phyloP scores from a whole-genome alignment of 2,888 invertebrate genomes.

The Eupithecia inturbata region DNA sequence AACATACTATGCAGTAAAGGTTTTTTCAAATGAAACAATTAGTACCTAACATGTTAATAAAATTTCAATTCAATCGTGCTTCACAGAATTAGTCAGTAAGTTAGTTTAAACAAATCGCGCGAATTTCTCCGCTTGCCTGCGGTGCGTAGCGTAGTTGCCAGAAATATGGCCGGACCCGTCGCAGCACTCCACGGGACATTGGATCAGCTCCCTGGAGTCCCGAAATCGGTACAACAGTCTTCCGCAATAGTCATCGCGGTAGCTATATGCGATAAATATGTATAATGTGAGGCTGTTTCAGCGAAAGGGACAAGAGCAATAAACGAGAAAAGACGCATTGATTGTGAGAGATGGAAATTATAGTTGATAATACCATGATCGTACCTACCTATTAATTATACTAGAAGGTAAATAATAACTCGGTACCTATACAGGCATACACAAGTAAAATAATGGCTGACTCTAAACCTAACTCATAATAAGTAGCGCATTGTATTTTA shows the following conservation, averaged over 20 bases:
- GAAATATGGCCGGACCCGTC: slow-evolving; percentile 95
- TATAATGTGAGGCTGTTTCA: neutral
- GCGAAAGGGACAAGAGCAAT: neutral
- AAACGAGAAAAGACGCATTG: neutral
- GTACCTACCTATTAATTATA: neutral
- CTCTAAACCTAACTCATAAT: neutral
- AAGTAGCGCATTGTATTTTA: neutral
- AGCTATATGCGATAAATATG: slow-evolving; percentile 60
- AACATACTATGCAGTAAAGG: neutral
- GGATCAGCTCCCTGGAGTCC: slow-evolving; percentile 89
- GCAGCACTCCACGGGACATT: slow-evolving; percentile 91
- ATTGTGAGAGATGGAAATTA: neutral
- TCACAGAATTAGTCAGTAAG: neutral
- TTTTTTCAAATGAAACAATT: neutral
- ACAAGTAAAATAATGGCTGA: neutral
- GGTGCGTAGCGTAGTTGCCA: slow-evolving; percentile 94
- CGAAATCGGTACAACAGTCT: slow-evolving; percentile 83
- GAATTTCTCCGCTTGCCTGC: slow-evolving; percentile 87
- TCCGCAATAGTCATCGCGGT: slow-evolving; percentile 73
- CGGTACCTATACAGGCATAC: neutral
- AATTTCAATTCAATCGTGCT: neutral
- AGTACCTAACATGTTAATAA: neutral
- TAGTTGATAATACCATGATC: neutral
- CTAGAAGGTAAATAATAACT: neutral
- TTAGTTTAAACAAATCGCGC: slow-evolving; percentile 54